A percentile compares a stretch with the other conserved stretches of the same genome.
phyloP scores from a whole-genome alignment of 2,113 vertebrate genomes.

The Amblyopsis rosae region DNA sequence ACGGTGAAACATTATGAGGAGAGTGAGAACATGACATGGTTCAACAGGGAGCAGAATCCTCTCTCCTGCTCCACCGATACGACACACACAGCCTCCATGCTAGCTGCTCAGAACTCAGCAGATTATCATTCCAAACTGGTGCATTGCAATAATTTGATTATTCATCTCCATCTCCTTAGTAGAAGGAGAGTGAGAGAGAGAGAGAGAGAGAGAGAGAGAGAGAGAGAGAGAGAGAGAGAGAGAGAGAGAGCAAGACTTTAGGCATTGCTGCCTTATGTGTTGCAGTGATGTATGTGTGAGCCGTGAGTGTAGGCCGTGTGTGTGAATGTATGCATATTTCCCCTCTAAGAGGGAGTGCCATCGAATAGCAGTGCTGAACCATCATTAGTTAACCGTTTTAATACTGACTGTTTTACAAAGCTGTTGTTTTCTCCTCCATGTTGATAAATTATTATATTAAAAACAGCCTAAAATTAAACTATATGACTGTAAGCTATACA shows the following conservation, averaged over 20 bases:
- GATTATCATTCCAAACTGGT: constrained; percentile 56
- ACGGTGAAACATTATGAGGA: constrained; percentile 13
- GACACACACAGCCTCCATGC: constrained; percentile 4
- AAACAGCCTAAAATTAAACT: too few relatives aligned
- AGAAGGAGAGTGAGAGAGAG: constrained; percentile 31
- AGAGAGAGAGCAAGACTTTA: background rate
- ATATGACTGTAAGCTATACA: too few relatives aligned
- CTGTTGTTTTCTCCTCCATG: too few relatives aligned
- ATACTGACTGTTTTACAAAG: too few relatives aligned
- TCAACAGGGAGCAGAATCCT: constrained; percentile 21
- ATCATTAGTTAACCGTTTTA: too few relatives aligned
- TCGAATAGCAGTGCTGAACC: background rate
- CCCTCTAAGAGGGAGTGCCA: constrained; percentile 24
- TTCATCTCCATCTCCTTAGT: constrained; percentile 57
- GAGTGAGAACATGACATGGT: constrained; percentile 25
- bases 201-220: constrained; percentile 29
- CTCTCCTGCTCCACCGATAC: constrained; percentile 17
- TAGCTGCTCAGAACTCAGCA: constrained; percentile 35
- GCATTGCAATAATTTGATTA: constrained; percentile 61
- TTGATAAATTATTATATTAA: too few relatives aligned
- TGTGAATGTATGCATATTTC: constrained; percentile 9
- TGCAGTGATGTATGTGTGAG: constrained; percentile 34
- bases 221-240: too few relatives aligned
- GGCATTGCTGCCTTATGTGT: background rate
- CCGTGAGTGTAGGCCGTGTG: background rate